Percentiles rank a stretch among this genome's conserved stretches.
phyloP scores from a whole-genome alignment of 1,140 invertebrate genomes.

The Spodoptera litura region DNA sequence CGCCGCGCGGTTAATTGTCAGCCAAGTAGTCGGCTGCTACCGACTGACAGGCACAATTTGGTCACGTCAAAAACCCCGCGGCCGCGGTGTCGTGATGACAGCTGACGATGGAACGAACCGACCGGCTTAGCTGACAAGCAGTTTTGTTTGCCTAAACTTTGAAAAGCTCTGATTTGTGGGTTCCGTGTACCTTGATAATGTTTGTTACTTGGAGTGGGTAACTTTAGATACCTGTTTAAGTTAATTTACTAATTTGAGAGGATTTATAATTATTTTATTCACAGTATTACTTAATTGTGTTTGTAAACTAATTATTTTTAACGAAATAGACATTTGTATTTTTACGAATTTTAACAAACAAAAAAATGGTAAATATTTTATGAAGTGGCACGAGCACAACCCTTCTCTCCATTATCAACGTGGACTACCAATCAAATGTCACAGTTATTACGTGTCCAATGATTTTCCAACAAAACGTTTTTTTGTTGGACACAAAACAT shows the following conservation, averaged over 20 bases:
- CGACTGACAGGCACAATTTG: constrained; percentile 65
- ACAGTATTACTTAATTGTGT: no score
- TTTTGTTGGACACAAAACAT: constrained; percentile 45
- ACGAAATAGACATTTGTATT: no score
- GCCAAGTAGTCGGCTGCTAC: constrained; percentile 38
- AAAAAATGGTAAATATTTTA: constrained; percentile 5
- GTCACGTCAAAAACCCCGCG: constrained; percentile 60
- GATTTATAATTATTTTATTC: no score
- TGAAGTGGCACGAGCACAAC: background rate
- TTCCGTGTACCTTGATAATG: constrained; percentile 14
- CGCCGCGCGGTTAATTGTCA: constrained; percentile 56
- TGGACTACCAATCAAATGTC: constrained; percentile 30
- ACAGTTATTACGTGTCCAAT: constrained; percentile 45
- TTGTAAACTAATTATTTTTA: no score
- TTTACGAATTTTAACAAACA: background rate
- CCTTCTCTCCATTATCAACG: constrained; percentile 15
- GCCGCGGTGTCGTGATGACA: constrained; percentile 46
- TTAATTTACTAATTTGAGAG: no score
- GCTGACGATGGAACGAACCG: constrained; percentile 40
- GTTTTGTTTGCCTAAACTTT: constrained; percentile 41
- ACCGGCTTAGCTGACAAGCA: constrained; percentile 17
- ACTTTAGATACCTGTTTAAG: no score
- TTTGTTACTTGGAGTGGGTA: background rate
- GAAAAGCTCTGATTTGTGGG: constrained; percentile 16
- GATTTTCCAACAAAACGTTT: constrained; percentile 45